Base-by-base conservation (phyloP, 2,888 invertebrate species). In the Ernsta delagoae region DNA sequence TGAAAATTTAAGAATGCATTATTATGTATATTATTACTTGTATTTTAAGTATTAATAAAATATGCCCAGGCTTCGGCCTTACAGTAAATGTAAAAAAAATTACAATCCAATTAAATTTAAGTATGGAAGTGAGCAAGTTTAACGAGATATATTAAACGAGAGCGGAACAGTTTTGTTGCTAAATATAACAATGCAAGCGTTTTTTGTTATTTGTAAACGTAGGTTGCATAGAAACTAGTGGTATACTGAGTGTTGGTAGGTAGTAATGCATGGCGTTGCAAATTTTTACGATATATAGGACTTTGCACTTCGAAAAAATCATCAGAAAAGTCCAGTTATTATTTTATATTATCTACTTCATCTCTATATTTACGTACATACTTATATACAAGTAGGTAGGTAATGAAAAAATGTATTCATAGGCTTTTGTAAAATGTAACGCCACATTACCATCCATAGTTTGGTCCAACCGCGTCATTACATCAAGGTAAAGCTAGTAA, bases 141-240 rank as follows among this genome's bases (percentile, higher is more conserved):
- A 53, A 24, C 24, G 24, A 53, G 53, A n/a, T n/a, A 53, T 24
- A 53, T 53, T 24, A 9, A 24, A 53, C 53, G 53, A 53, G 24
- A 24, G 53, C 53, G 53, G 53, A 53, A 53, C 53, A 53, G 53
- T 53, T 39, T 39, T 39, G 50, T 50, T 50, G 16, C 50, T 50
- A 50, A 50, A 50, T 50, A 50, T 50, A 50, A 50, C 50, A 50
- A 50, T 50, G 50, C 50, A 50, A 50, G 50, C 16, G 16, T 50
- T 50, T 50, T 50, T 50, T 50, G 50, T 16, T 8, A 8, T 24
- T 24, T 24, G 24, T 16, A 50, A 8, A 12, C 16, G 50, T 50
- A 50, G 16, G 50, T 50, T 16, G 50, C 50, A 50, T 16, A 50
- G 16, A 7, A 16, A 16, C 50, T 50, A 8, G 6, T 50, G 16